Evolutionary conservation across 2,797 vertebrate species (phyloP), one percentile per base, ranked within the genome.

Genomic region (Jordanella pulchra): DNA sequence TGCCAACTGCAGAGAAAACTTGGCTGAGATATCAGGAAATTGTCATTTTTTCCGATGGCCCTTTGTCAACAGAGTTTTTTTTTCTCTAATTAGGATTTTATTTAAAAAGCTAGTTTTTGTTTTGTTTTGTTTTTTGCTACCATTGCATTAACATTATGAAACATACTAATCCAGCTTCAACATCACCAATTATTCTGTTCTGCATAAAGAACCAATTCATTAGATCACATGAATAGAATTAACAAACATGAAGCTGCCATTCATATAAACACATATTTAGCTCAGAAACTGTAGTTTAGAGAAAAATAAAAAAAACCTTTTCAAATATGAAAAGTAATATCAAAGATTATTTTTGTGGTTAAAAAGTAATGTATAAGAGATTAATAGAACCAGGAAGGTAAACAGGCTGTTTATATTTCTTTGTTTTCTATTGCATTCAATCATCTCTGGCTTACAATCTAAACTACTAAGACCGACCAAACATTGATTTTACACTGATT

Each of bases 1-100:
- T 76, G 85, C 85, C 82, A 88, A 87, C 67, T 69, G 72, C 48
- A 65, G 64, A 44, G 75, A 83, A 84, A 83, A 72, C 72, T 81
- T 84, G 84, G 75, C 85, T 48, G 67, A 25, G 71, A 63, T 44
- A n/a, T 28, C 2, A 39, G 28, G 44, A 71, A 28, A 67, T 77
- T 80, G 69, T 75, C 75, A 44, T 56, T 68, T 56, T 68, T 79
- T 82, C 73, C 76, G 73, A 27, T 30, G 14, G 68, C 75, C 27
- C 73, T 74, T 72, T 80, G 68, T 74, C 77, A 75, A 56, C 32
- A 10, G 69, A 21, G 7, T 9, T 32, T 60, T 70, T 67, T 72
- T 27, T 60, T 44, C 21, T 80, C 68, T 72, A 27, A 77, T 81
- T 82, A 77, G 21, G 32, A 39, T 61, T 65, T 54, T 27, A 72